phyloP scores from a whole-genome alignment of 2,888 invertebrate species.

The Electrophaes corylata region DNA sequence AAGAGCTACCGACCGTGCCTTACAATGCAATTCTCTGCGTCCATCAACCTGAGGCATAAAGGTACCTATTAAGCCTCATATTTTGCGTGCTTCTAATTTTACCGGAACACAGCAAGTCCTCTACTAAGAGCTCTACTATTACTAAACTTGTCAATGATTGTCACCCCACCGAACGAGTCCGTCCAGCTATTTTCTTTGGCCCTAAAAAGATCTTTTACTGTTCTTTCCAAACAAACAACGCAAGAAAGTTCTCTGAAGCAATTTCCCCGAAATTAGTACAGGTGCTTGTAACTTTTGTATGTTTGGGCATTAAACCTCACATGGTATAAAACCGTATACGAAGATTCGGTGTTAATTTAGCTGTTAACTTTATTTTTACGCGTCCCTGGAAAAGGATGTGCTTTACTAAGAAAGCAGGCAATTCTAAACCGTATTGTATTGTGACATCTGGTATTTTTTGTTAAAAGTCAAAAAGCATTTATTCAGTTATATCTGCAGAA shows the following conservation, averaged over 20 bases:
- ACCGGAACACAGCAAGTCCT: too few relatives aligned
- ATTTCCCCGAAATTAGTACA: slow-evolving; percentile 30
- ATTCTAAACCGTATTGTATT: neutral
- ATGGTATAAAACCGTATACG: slow-evolving; percentile 14
- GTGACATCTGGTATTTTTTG: too few relatives aligned
- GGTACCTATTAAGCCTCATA: too few relatives aligned
- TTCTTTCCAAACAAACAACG: slow-evolving; percentile 47
- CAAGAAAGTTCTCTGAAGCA: slow-evolving; percentile 31
- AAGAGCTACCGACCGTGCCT: too few relatives aligned
- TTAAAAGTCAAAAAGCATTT: too few relatives aligned
- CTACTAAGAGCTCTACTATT: too few relatives aligned
- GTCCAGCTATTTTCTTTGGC: slow-evolving; percentile 48
- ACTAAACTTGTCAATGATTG: slow-evolving; percentile 13
- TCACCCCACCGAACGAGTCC: slow-evolving; percentile 33
- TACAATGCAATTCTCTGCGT: too few relatives aligned
- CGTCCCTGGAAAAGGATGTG: slow-evolving; percentile 15
- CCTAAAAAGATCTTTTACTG: slow-evolving; percentile 47
- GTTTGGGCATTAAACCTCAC: slow-evolving; percentile 33
- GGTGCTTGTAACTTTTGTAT: slow-evolving; percentile 39
- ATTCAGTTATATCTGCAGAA: too few relatives aligned
- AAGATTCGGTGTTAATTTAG: slow-evolving; percentile 23
- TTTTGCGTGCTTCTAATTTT: too few relatives aligned
- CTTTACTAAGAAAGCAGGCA: slow-evolving; percentile 6
- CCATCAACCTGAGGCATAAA: too few relatives aligned
- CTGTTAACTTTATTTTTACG: slow-evolving; percentile 32